Evolutionary conservation across 2,888 invertebrate genomes (phyloP).

Genomic region (Thera obeliscata): DNA sequence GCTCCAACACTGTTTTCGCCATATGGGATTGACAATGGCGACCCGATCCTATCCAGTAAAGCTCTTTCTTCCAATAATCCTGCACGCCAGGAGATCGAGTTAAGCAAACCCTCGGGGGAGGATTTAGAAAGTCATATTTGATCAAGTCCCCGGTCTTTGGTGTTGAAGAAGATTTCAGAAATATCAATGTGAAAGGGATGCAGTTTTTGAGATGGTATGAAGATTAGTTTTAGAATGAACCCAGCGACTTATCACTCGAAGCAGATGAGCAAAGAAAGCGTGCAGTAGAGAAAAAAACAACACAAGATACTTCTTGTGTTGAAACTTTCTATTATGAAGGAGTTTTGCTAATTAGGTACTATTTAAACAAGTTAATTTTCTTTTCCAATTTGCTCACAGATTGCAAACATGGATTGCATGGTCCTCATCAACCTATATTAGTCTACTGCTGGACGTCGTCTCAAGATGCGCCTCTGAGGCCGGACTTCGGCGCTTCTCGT

Average conservation of each 20-base stretch:
- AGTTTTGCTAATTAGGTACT: too few relatives aligned
- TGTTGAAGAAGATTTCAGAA: slow-evolving; percentile 30
- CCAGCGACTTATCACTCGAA: background rate
- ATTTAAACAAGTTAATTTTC: too few relatives aligned
- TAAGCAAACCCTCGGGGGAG: slow-evolving; percentile 56
- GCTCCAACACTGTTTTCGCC: slow-evolving; percentile 46
- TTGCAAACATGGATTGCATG: too few relatives aligned
- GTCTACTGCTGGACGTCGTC: too few relatives aligned
- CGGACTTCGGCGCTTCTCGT: too few relatives aligned
- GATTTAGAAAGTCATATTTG: slow-evolving; percentile 48
- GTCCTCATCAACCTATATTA: too few relatives aligned
- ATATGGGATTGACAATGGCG: slow-evolving; percentile 60
- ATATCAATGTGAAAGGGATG: slow-evolving; percentile 11
- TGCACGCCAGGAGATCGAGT: slow-evolving; percentile 58
- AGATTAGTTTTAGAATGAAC: background rate
- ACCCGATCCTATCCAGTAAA: slow-evolving; percentile 48
- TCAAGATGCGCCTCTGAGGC: too few relatives aligned
- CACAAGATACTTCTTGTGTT: too few relatives aligned
- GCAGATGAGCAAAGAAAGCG: too few relatives aligned
- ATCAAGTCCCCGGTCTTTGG: slow-evolving; percentile 31
- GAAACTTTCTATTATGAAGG: too few relatives aligned
- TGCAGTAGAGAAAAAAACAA: too few relatives aligned
- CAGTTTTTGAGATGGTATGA: background rate
- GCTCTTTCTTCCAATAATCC: slow-evolving; percentile 70
- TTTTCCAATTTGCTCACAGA: too few relatives aligned